Evolutionary conservation across 2,113 vertebrate genomes (phyloP).

Genomic region (Sarotherodon lohbergeri): DNA sequence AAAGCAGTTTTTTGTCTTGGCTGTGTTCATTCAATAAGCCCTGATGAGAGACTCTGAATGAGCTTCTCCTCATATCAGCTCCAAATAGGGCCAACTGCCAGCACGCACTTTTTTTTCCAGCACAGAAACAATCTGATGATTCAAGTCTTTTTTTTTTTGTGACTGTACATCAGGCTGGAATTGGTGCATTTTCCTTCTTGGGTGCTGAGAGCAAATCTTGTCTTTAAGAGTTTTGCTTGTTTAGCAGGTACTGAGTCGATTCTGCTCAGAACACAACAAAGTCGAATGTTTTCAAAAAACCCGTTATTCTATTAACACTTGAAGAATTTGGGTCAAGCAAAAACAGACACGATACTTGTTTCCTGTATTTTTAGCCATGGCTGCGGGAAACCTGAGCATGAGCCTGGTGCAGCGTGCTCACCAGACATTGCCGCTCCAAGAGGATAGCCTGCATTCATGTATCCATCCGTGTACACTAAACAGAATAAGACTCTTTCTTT

Average conservation of each 20-base stretch:
- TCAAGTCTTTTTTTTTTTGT: background rate
- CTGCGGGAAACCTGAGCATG: slow-evolving; percentile 59
- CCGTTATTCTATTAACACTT: background rate
- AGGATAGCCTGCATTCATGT: background rate
- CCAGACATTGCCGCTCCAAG: background rate
- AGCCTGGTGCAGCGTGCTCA: slow-evolving; percentile 5
- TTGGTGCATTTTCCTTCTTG: background rate
- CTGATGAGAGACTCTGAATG: slow-evolving; percentile 35
- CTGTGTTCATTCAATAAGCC: slow-evolving; percentile 61
- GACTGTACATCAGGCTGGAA: background rate
- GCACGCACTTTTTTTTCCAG: background rate
- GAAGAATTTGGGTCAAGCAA: slow-evolving; percentile 22
- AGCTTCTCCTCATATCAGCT: slow-evolving; percentile 50
- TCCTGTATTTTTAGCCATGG: slow-evolving; percentile 70
- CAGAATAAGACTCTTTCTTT: background rate
- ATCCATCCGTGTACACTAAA: background rate
- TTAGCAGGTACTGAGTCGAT: background rate
- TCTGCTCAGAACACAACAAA: background rate
- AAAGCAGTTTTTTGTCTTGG: slow-evolving; percentile 46
- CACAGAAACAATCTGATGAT: slow-evolving; percentile 23
- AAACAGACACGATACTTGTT: slow-evolving; percentile 51
- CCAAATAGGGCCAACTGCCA: slow-evolving; percentile 27
- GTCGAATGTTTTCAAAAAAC: background rate
- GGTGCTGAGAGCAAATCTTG: background rate
- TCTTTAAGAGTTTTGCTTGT: background rate